Conservation (phyloP, 2,113 vertebrate genomes). For the Ranitomeya imitator region DNA sequence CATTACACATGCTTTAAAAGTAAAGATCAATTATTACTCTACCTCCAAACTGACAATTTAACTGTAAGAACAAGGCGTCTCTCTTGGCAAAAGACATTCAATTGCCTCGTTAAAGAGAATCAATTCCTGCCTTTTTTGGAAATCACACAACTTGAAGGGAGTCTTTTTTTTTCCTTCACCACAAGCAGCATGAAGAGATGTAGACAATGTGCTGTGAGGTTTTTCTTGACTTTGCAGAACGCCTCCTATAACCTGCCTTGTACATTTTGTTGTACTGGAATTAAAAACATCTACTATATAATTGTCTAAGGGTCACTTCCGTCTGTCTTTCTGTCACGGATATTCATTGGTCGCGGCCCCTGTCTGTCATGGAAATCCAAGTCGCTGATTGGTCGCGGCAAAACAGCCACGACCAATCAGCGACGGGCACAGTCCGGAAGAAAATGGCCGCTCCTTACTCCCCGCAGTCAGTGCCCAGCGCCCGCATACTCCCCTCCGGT, state of each 20-base stretch:
- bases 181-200: neutral
- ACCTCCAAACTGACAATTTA: constrained; percentile 7
- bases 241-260: neutral
- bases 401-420: too few relatives aligned
- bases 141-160: constrained; percentile 16
- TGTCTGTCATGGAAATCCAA: too few relatives aligned
- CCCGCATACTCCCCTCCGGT: too few relatives aligned
- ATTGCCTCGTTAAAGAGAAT: constrained; percentile 31
- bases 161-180: neutral
- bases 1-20: constrained; percentile 20
- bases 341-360: too few relatives aligned
- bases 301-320: too few relatives aligned
- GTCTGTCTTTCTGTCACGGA: too few relatives aligned
- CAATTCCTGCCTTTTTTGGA: constrained; percentile 32
- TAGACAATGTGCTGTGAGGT: neutral
- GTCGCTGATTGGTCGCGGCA: too few relatives aligned
- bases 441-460: too few relatives aligned
- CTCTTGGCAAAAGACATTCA: constrained; percentile 16
- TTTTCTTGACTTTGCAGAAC: neutral
- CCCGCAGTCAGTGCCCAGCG: too few relatives aligned
- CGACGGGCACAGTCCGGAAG: too few relatives aligned
- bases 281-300: too few relatives aligned
- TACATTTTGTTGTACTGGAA: neutral
- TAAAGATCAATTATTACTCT: constrained; percentile 21
- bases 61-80: constrained; percentile 17